Percentiles rank a stretch among this genome's conserved stretches.
phyloP scores from a whole-genome alignment of 2,113 vertebrate species.

The Siniperca knerii region DNA sequence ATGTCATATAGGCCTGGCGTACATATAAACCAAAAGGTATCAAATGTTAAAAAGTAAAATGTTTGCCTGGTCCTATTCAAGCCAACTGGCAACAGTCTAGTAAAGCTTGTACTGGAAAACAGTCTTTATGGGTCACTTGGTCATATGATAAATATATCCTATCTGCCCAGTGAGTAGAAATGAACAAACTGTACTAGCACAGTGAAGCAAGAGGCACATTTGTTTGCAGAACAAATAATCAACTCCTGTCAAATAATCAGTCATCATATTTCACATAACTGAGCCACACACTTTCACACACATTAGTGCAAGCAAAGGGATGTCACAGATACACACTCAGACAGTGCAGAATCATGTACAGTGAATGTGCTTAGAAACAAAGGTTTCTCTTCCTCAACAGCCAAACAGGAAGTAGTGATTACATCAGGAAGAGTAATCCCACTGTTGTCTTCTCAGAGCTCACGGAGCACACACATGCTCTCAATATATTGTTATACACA shows the following conservation, averaged over 20 bases:
- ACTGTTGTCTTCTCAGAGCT: conserved; percentile 60
- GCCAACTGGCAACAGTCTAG: neutral
- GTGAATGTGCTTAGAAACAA: conserved; percentile 23
- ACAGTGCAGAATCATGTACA: conserved; percentile 20
- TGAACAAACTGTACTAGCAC: conserved; percentile 21
- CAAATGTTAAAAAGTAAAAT: neutral
- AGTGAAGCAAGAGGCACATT: conserved; percentile 10
- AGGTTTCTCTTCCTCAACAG: conserved; percentile 32
- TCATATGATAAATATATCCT: conserved; percentile 32
- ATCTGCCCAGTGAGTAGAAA: conserved; percentile 24
- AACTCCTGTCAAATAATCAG: conserved; percentile 13
- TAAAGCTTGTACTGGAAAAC: neutral
- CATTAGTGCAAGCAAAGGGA: neutral
- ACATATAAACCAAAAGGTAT: neutral
- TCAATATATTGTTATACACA: conserved; percentile 19
- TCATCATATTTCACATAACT: conserved; percentile 21
- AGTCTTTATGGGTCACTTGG: conserved; percentile 36
- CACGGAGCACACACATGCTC: conserved; percentile 45
- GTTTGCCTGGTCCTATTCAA: neutral
- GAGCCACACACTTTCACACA: neutral
- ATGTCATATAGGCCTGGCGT: neutral
- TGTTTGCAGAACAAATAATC: conserved; percentile 42
- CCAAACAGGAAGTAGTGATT: conserved; percentile 66
- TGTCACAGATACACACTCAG: neutral
- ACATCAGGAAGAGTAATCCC: conserved; percentile 67